Percentiles rank a stretch among this genome's conserved stretches.
Evolutionary conservation across 37 sponge, comb jelly and placozoan species (phyloP).

Genomic region (Spongilla lacustris): DNA sequence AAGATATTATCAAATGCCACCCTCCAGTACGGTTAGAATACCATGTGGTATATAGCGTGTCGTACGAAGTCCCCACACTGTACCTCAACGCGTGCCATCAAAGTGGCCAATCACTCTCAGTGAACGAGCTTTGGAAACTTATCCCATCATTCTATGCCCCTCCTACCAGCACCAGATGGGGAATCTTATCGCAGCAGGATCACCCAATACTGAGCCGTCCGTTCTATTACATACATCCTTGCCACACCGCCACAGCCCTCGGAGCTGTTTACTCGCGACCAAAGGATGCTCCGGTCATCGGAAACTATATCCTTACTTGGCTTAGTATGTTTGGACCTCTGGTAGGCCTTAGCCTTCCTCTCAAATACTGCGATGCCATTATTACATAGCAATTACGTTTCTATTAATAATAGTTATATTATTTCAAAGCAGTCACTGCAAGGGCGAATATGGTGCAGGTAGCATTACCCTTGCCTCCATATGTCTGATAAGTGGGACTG

Average conservation of each 20-base stretch:
- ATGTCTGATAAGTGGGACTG: slow-evolving; percentile 81
- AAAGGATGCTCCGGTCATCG: background rate
- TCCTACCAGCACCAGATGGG: slow-evolving; percentile 41
- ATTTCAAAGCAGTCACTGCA: slow-evolving; percentile 25
- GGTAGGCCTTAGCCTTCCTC: slow-evolving; percentile 58
- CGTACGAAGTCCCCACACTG: slow-evolving; percentile 90
- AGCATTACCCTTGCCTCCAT: slow-evolving; percentile 81
- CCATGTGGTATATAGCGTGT: slow-evolving; percentile 77
- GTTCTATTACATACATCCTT: slow-evolving; percentile 91
- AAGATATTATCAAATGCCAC: background rate
- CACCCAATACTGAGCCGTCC: slow-evolving; percentile 83
- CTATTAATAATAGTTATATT: background rate
- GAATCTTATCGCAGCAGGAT: slow-evolving; percentile 80
- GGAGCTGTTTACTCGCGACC: background rate
- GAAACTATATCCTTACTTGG: slow-evolving; percentile 67
- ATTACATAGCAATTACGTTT: background rate
- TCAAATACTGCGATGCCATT: slow-evolving; percentile 14
- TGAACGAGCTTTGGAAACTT: slow-evolving; percentile 79
- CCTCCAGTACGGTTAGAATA: slow-evolving; percentile 57
- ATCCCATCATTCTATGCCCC: slow-evolving; percentile 13
- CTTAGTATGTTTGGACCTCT: slow-evolving; percentile 64
- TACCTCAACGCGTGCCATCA: slow-evolving; percentile 74
- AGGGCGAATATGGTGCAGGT: slow-evolving; percentile 55
- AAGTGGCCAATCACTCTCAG: slow-evolving; percentile 57
- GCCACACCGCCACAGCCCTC: slow-evolving; percentile 68